Evolutionary conservation across 1,140 invertebrate species (phyloP).

Genomic region (Bombus confusus): DNA sequence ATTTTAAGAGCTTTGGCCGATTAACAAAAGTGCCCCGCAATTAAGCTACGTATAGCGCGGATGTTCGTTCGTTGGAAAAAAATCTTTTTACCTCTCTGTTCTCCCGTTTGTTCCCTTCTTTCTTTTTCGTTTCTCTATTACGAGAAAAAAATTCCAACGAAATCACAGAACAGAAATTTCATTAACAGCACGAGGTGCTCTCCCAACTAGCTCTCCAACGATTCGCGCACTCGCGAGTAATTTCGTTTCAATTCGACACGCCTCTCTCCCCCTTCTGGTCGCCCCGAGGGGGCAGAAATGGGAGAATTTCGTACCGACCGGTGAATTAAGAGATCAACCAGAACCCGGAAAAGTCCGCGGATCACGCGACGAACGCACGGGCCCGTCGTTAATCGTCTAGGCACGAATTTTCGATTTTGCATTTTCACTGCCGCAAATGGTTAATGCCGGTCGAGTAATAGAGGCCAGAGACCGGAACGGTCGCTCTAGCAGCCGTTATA

Average conservation of each 20-base stretch:
- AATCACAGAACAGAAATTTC: not conserved
- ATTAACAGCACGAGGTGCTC: not conserved
- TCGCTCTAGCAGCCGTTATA: not conserved
- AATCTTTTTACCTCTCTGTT: not conserved
- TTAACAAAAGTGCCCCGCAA: not conserved
- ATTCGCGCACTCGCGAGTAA: not conserved
- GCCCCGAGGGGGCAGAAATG: not conserved
- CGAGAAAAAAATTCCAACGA: not conserved
- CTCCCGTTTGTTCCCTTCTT: no score
- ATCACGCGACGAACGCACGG: not conserved
- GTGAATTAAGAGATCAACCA: slow-evolving; percentile 28
- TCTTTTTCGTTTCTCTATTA: not conserved
- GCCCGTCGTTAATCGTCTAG: slow-evolving; percentile 15
- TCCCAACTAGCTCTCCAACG: not conserved
- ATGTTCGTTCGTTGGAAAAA: not conserved
- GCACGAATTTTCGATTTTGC: slow-evolving; percentile 28
- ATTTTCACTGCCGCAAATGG: slow-evolving; percentile 25
- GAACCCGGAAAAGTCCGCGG: not conserved
- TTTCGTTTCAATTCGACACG: not conserved
- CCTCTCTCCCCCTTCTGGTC: not conserved
- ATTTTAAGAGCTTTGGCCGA: not conserved
- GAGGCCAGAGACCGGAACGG: not conserved
- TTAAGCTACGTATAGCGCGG: not conserved
- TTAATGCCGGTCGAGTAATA: slow-evolving; percentile 38
- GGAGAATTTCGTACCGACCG: not conserved